Base-by-base conservation (phyloP, 2,888 invertebrate genomes). In the Periphyllus acericola region DNA sequence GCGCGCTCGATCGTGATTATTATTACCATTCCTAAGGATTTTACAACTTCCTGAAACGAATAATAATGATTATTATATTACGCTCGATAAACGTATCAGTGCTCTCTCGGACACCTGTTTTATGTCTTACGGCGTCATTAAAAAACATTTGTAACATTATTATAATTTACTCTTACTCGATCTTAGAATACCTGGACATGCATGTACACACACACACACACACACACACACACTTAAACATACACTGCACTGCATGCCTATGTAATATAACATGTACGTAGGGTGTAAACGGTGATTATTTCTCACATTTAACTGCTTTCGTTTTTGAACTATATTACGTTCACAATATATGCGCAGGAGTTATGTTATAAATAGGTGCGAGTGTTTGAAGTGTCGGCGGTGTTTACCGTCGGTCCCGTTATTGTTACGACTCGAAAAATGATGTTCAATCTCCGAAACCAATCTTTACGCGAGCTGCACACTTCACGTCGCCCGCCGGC, bases 31-130 rank as follows among this genome's bases (percentile, higher is more conserved):
- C 60, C 72, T 72, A n/a, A 9, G 34, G 34, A 19, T 83, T 72
- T 55, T 34, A 83, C 72, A 83, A 72, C 82, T 52, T 55, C 55
- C 72, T 72, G 17, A 72, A 72, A 55, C 72, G 82, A 55, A 83
- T 83, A 82, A 82, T 25, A 8, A 60, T 60, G 21, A 68, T 68
- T 68, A 68, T 68, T 32, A 32, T 60, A 60, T 60, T 3, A 60
- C 21, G 34, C n/a, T 4, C 34, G 19, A 81, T 46, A 71, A 40
- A 32, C n/a, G 60, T 46, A 46, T 11, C 46, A 46, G 46, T 72
- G 34, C 34, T 17, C 46, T 25, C 25, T 14, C 32, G 11, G 46
- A 71, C 71, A 82, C 82, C 82, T 82, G 82, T 82, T 72, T 52
- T 55, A 55, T 72, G 82, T 83, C 72, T 72, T 34, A 72, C 34